Conservation (phyloP, 1,140 invertebrate genomes). For the Lethrus apterus region DNA sequence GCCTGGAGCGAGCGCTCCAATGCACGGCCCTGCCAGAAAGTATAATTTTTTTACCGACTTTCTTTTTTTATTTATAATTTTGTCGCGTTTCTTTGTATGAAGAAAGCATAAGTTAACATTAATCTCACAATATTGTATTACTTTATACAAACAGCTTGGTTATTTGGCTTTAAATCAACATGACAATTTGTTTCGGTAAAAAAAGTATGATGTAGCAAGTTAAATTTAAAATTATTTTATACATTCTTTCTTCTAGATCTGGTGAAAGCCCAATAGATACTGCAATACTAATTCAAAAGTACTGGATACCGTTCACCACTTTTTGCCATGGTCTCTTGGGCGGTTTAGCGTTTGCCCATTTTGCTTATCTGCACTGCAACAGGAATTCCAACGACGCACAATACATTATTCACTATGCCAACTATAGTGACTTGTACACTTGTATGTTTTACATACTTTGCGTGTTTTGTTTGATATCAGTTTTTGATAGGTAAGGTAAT, state of each 20-base stretch:
- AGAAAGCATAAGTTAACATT: too few species aligned
- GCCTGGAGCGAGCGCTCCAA: too few species aligned
- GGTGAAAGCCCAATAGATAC: conserved; percentile 28
- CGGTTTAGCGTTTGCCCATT: conserved; percentile 36
- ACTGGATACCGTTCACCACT: conserved; percentile 34
- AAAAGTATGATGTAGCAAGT: too few species aligned
- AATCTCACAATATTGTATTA: too few species aligned
- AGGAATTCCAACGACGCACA: conserved; percentile 26
- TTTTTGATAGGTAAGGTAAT: conserved; percentile 34
- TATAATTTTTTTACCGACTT: too few species aligned
- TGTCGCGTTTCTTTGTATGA: background rate
- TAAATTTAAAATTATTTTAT: too few species aligned
- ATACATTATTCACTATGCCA: conserved; percentile 36
- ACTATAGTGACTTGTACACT: conserved; percentile 38
- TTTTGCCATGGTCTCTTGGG: conserved; percentile 38
- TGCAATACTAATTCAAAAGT: conserved; percentile 32
- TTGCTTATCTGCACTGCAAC: conserved; percentile 34
- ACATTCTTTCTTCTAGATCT: conserved; percentile 2
- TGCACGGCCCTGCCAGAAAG: too few species aligned
- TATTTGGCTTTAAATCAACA: too few species aligned
- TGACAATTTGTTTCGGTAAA: too few species aligned
- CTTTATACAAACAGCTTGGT: too few species aligned
- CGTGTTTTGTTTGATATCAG: conserved; percentile 37
- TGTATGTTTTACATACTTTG: conserved; percentile 34
- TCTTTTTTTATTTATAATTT: too few species aligned